Base-by-base conservation (phyloP, 2,797 vertebrate genomes). In the Coranthus polyacanthus region DNA sequence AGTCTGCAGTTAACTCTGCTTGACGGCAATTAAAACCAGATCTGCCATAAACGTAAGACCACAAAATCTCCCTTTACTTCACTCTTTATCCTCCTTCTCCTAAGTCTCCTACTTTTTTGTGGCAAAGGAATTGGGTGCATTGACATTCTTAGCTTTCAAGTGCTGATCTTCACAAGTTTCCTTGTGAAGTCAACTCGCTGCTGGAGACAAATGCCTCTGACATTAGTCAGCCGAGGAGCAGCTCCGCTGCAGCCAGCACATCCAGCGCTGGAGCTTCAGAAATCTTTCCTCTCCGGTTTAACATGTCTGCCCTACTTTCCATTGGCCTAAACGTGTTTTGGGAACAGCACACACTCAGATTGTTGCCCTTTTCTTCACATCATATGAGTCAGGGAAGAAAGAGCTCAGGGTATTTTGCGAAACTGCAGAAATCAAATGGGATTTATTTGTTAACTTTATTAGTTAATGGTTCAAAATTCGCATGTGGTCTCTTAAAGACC, bases 221-320 rank as follows among this genome's bases (percentile, higher is more conserved):
- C 74, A 72, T 92, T 83, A 88, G 82, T 89, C 85, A 87, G 73
- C 60, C 59, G 29, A 34, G 52, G 21, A 75, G 72, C 61, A 55
- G 49, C 65, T 68, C 44, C 26, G 6, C 54, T 51, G 70, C 18
- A 81, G 69, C 61, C 67, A 72, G 65, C 20, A n/a, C 57, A 64
- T 58, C 46, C 61, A 50, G 80, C 44, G 59, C 71, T 60, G 68
- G 63, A 68, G 78, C 56, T 61, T 54, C 54, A 66, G 44, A 82
- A 82, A 70, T 57, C 72, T 80, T 81, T 82, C 60, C 76, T 74
- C 78, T 60, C 63, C 66, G 20, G 16, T 88, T 89, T 84, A 83
- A 84, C 78, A 69, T 63, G 82, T 90, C 87, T 90, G 88, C 71
- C 91, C 88, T 89, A 91, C 82, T 91, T 92, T 93, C 85, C 77